Evolutionary conservation across 2,797 vertebrate genomes (phyloP).

Genomic region (Acanthis flammea): DNA sequence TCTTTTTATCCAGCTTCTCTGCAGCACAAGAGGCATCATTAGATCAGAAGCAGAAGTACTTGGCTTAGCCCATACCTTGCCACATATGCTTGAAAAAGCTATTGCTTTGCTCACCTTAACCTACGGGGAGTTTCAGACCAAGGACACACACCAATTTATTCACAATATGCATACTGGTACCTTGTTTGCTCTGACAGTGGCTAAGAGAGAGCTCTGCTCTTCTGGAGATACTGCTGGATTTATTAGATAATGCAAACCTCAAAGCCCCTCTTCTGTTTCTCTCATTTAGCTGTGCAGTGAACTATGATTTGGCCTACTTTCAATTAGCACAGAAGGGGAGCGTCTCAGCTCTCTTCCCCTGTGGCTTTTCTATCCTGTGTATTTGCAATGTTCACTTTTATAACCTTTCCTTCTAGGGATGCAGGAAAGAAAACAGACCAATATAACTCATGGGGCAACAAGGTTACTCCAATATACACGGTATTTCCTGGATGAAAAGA

Average conservation of each 20-base stretch:
- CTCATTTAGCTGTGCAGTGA: constrained; percentile 19
- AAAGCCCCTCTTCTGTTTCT: background rate
- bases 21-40: background rate
- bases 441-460: background rate
- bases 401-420: background rate
- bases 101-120: background rate
- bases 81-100: background rate
- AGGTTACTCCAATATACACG: background rate
- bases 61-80: background rate
- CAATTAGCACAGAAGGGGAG: constrained; percentile 34
- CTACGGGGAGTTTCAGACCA: background rate
- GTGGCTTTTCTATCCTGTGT: background rate
- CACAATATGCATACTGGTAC: background rate
- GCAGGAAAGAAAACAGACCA: background rate
- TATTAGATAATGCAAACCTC: background rate
- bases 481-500: background rate
- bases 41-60: background rate
- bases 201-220: background rate
- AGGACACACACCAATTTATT: background rate
- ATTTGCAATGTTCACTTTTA: background rate
- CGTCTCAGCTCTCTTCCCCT: background rate
- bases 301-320: constrained; percentile 24
- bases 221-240: background rate
- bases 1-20: background rate
- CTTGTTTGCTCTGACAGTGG: background rate